A percentile compares a stretch with the other conserved stretches of the same genome.
Evolutionary conservation across 2,797 vertebrate species (phyloP).

Genomic region (Acropternis orthonyx): DNA sequence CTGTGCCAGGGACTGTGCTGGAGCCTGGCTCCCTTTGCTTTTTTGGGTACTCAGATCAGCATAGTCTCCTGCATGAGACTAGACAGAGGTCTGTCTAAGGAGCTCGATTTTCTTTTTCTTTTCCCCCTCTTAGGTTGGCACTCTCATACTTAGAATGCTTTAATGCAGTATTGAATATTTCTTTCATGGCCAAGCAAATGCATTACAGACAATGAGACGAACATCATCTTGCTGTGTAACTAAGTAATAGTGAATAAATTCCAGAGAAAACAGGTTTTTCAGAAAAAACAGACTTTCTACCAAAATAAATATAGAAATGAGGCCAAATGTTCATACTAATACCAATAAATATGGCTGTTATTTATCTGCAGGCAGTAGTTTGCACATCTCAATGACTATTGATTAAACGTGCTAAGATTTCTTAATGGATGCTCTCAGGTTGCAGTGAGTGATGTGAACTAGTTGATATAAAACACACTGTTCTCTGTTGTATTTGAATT

Average conservation of each 20-base stretch:
- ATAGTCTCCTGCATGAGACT: neutral
- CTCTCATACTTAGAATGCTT: neutral
- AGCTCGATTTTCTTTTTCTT: too few relatives aligned
- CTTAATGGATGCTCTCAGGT: neutral
- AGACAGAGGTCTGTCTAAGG: neutral
- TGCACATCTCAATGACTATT: neutral
- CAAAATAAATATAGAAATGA: neutral
- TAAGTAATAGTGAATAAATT: neutral
- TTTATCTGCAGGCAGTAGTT: conserved; percentile 11
- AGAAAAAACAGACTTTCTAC: neutral
- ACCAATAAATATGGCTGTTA: neutral
- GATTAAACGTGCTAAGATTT: neutral
- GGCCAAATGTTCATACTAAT: neutral
- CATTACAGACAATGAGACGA: neutral
- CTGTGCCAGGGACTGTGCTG: rapidly evolving
- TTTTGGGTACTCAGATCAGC: rapidly evolving
- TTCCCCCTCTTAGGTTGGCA: neutral
- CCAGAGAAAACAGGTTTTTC: neutral
- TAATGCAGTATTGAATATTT: neutral
- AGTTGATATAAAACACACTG: neutral
- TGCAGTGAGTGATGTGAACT: neutral
- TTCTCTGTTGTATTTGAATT: neutral
- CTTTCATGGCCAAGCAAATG: neutral
- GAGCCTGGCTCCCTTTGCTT: neutral
- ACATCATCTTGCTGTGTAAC: neutral